Base-by-base conservation (phyloP, 2,888 invertebrate genomes). In the Furcula furcula region DNA sequence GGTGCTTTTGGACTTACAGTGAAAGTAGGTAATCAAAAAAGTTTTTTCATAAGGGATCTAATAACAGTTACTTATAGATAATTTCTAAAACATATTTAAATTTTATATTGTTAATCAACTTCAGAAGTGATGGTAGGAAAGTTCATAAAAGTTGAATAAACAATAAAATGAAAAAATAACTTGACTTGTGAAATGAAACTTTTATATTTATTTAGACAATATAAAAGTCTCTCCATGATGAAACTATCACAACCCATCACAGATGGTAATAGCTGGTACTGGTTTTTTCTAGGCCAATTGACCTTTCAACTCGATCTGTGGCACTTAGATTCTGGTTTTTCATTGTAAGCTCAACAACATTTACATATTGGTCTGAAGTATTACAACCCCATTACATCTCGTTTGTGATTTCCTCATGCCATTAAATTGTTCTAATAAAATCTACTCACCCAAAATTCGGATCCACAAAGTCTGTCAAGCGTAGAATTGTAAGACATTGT, bases 391-490 rank as follows among this genome's bases (percentile, higher is more conserved):
- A 12, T 23, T 23, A 2, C 12, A 9, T 20, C n/a, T 21, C 10
- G 9, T 10, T 21, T 10, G 7, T 10, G 4, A 10, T 7, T 10
- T 10, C 9, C 10, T 3, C 10, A 21, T 21, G 10, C 10, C 58
- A 33, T 13, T 22, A 41, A 6, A 13, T 28, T n/a, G n/a, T n/a
- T 27, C 20, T 25, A 7, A 6, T 20, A 20, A 46, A 52, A 59
- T 53, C 61, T 55, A 86, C 93, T 93, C 90, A 95, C 95, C 95
- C 95, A 95, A 91, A 95, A 95, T 75, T 81, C 77, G 36, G 93
- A 92, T 55, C 94, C 95, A 76, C 95, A 95, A 89, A 94, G 95
- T 58, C 90, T 87, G 78, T 94, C 94, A 90, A 95, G 92, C 59
- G 91, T 83, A 71, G 91, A 90, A 76, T 89, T 76, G 58, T 78